Evolutionary conservation across 2,888 invertebrate genomes (phyloP), one percentile per base, ranked within the genome.

Genomic region (Xylota segnis): DNA sequence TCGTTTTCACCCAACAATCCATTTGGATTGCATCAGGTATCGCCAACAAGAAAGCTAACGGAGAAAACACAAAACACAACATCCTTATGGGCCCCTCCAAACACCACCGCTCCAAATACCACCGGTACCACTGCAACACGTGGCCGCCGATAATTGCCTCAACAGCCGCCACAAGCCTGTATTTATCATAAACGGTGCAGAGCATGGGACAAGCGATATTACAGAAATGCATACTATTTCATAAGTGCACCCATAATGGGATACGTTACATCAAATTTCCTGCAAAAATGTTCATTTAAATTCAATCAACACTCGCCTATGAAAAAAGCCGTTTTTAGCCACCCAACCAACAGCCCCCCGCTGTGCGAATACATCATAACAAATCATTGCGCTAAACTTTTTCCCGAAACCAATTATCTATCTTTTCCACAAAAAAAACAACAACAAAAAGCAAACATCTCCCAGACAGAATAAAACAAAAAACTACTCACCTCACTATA

Each of bases 321-420:
- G 12, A 43, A 40, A 61, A 74, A 50, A 70, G 52, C 58, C 77
- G 52, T 75, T 75, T 70, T 23, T 23, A 2, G 3, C 3, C 23
- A 47, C n/a, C 56, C 40, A 18, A 14, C 14, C n/a, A 14, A 43
- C 45, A 18, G 37, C 66, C 75, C 75, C 84, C 75, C 43, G 68
- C 68, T 52, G 63, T 14, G 78, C 75, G 61, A 63, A 75, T 59
- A 52, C 72, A 76, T 81, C 86, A 82, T 76, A 82, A 76, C 86
- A 86, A 82, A 86, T 79, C 78, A 79, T 50, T 56, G 34, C 82
- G 66, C 82, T 61, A 29, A 75, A 70, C 70, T 71, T 65, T 75
- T 81, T 66, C 84, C 76, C 72, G 1, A 82, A 86, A 77, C 77
- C 82, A 86, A 86, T 86, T 76, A 82, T 72, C 71, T 77, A 82